Conservation (phyloP, 2,888 invertebrate species). For the Blastobasis adustella region DNA sequence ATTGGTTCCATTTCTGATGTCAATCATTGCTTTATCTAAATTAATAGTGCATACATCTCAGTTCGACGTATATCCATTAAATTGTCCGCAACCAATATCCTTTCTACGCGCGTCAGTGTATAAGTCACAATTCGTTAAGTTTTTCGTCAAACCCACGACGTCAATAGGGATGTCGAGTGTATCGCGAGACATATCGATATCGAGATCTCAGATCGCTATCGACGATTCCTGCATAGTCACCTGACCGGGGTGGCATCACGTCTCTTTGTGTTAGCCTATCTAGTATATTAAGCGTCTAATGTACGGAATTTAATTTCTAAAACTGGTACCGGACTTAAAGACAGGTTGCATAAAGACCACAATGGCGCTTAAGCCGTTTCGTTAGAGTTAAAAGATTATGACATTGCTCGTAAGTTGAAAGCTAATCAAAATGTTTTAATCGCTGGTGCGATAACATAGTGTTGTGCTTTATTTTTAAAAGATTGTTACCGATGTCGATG, state of each 20-base stretch:
- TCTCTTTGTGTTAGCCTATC: slow-evolving; percentile 65
- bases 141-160: slow-evolving; percentile 65
- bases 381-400: slow-evolving; percentile 54
- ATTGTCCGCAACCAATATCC: slow-evolving; percentile 37
- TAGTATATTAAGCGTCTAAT: slow-evolving; percentile 68
- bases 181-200: slow-evolving; percentile 64
- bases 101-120: slow-evolving; percentile 59
- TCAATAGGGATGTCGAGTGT: slow-evolving; percentile 70
- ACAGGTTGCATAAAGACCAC: slow-evolving; percentile 43
- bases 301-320: slow-evolving; percentile 69
- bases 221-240: slow-evolving; percentile 68
- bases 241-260: slow-evolving; percentile 69
- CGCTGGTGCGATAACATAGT: slow-evolving; percentile 69
- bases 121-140: slow-evolving; percentile 72
- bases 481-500: slow-evolving; percentile 20
- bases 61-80: slow-evolving; percentile 23
- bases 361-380: slow-evolving; percentile 60
- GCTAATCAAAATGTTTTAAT: slow-evolving; percentile 75
- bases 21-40: slow-evolving; percentile 4
- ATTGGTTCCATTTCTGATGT: not conserved
- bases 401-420: slow-evolving; percentile 71
- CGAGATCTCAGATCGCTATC: slow-evolving; percentile 66
- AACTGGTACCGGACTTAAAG: slow-evolving; percentile 45
- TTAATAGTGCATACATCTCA: slow-evolving; percentile 2
- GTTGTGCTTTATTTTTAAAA: slow-evolving; percentile 27